Evolutionary conservation across 2,113 vertebrate species (phyloP).

Genomic region (Cyprinodon brontotheroides): DNA sequence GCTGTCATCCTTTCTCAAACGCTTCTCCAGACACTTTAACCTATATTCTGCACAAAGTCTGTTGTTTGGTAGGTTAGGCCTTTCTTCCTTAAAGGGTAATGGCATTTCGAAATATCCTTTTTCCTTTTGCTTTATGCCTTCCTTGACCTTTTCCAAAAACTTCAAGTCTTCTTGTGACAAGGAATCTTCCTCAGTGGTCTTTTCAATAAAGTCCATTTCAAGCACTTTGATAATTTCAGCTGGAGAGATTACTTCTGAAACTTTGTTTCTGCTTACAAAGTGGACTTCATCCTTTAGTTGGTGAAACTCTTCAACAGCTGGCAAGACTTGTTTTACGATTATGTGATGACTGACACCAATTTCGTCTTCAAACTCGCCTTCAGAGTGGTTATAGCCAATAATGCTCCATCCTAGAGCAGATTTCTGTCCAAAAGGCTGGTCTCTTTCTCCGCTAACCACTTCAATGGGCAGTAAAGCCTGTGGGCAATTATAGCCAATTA

Average conservation of each 20-base stretch:
- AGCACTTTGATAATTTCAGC: background rate
- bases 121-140: background rate
- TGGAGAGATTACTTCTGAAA: conserved; percentile 1
- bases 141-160: background rate
- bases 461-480: no score
- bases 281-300: no score
- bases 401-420: no score
- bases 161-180: background rate
- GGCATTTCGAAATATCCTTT: conserved; percentile 14
- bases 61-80: conserved; percentile 3
- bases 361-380: no score
- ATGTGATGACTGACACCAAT: no score
- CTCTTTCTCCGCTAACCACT: no score
- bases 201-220: conserved; percentile 2
- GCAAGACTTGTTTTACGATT: background rate
- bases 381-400: no score
- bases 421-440: no score
- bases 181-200: background rate
- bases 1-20: background rate
- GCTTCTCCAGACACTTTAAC: background rate
- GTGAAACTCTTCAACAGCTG: no score
- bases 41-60: background rate
- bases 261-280: no score
- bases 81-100: conserved; percentile 8
- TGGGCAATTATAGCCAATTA: no score